Percentiles rank a stretch among this genome's conserved stretches.
Conservation (phyloP, 2,888 invertebrate genomes). For the Tridacna crocea region DNA sequence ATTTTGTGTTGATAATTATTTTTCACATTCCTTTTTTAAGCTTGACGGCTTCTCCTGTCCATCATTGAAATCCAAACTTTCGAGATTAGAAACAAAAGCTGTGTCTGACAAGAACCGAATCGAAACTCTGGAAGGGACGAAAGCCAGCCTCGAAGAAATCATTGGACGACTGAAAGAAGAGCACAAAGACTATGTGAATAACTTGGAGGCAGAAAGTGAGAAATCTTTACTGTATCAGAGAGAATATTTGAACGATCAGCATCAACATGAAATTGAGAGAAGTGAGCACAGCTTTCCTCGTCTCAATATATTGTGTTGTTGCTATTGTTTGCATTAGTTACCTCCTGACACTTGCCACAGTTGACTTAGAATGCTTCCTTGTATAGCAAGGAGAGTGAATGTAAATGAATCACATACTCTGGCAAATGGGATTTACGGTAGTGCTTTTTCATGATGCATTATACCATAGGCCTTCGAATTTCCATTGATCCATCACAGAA, state of each 20-base stretch:
- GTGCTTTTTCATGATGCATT: too few relatives aligned
- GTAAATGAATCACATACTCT: too few relatives aligned
- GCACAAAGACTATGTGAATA: slow-evolving; percentile 63
- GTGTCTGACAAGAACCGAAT: slow-evolving; percentile 64
- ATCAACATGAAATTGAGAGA: slow-evolving; percentile 45
- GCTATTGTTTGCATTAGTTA: neutral
- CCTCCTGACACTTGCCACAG: too few relatives aligned
- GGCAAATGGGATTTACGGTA: too few relatives aligned
- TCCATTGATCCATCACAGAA: too few relatives aligned
- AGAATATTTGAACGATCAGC: slow-evolving; percentile 43
- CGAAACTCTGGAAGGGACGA: slow-evolving; percentile 40
- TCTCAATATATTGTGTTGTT: slow-evolving; percentile 24
- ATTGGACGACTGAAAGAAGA: slow-evolving; percentile 64
- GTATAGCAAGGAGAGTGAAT: too few relatives aligned
- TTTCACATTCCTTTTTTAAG: slow-evolving; percentile 38
- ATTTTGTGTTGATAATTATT: too few relatives aligned
- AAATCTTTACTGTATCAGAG: slow-evolving; percentile 57
- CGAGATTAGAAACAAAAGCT: slow-evolving; percentile 70
- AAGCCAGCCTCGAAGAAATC: slow-evolving; percentile 45
- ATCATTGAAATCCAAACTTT: slow-evolving; percentile 74
- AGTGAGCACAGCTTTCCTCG: slow-evolving; percentile 38
- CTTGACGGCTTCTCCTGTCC: slow-evolving; percentile 88
- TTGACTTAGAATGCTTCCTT: too few relatives aligned
- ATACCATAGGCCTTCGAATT: too few relatives aligned
- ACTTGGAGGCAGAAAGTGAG: slow-evolving; percentile 56